These are phyloP conservation scores for Philaenus spumarius DNA, from an alignment of 1,140 invertebrate species.

Conservation along the genomic window DNA sequence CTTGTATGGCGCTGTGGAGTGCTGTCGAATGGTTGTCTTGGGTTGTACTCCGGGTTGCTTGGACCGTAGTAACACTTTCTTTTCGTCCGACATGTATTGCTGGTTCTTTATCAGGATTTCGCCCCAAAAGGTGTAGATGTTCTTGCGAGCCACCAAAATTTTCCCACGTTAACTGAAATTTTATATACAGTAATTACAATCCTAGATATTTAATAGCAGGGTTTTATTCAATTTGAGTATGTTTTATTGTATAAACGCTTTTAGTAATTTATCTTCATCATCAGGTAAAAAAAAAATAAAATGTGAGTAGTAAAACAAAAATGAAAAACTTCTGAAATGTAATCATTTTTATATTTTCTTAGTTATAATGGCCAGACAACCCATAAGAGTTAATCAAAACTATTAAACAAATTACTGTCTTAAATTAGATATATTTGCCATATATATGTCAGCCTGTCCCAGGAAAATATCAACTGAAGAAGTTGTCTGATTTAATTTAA, in stretches of 20 bases:
- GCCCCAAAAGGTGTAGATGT: conserved; percentile 54
- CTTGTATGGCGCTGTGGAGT: conserved; percentile 22
- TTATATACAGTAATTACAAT: conserved; percentile 1
- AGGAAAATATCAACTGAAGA: too few species aligned
- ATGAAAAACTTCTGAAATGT: too few species aligned
- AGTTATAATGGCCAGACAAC: too few species aligned
- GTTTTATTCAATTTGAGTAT: not conserved
- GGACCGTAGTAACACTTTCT: not conserved
- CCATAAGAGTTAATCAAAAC: too few species aligned
- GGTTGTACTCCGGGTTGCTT: conserved; percentile 17
- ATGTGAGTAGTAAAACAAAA: too few species aligned
- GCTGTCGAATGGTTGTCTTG: conserved; percentile 23
- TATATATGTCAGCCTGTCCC: too few species aligned
- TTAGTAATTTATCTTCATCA: not conserved
- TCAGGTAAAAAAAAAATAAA: not conserved
- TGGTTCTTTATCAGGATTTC: conserved; percentile 71
- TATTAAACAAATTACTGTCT: too few species aligned
- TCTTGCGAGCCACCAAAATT: conserved; percentile 72
- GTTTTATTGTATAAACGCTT: not conserved
- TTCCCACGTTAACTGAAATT: conserved; percentile 71
- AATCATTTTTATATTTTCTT: too few species aligned
- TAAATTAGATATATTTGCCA: too few species aligned
- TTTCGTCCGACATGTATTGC: conserved; percentile 44
- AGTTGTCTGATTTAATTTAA: too few species aligned
- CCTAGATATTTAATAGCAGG: too few species aligned